These are phyloP conservation scores for Lanius ludovicianus DNA, from an alignment of 2,113 vertebrate genomes.

Conservation along the genomic window DNA sequence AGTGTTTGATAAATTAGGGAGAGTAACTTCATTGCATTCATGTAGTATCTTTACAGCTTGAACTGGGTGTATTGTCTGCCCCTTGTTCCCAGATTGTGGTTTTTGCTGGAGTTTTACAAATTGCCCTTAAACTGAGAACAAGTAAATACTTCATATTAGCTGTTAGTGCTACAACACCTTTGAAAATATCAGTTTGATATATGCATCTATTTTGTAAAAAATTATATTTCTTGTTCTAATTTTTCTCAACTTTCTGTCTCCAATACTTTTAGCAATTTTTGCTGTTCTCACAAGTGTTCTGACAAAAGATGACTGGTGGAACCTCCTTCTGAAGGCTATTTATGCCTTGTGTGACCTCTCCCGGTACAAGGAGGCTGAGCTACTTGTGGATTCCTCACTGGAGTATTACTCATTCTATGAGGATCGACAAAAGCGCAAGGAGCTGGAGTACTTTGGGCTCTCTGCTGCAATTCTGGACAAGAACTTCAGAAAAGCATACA, in stretches of 20 bases:
- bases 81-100: not conserved
- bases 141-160: not conserved
- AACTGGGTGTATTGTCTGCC: not conserved
- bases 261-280: constrained; percentile 75
- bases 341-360: constrained; percentile 84
- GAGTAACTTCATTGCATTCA: not conserved
- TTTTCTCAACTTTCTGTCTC: not conserved
- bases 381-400: constrained; percentile 92
- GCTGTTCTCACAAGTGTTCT: constrained; percentile 87
- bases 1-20: not conserved
- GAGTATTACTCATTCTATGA: constrained; percentile 98
- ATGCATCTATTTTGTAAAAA: not conserved
- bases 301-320: constrained; percentile 97
- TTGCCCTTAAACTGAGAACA: not conserved
- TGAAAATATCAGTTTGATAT: not conserved
- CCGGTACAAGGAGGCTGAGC: constrained; percentile 89
- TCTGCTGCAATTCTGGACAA: constrained; percentile 92
- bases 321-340: constrained; percentile 87
- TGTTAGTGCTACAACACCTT: not conserved
- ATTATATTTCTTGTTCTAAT: not conserved
- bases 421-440: constrained; percentile 89
- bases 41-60: not conserved
- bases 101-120: not conserved
- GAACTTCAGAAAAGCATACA: constrained; percentile 93
- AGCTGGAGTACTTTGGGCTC: constrained; percentile 93